Base-by-base conservation (phyloP, 2,113 vertebrate genomes). In the Empidonax traillii region DNA sequence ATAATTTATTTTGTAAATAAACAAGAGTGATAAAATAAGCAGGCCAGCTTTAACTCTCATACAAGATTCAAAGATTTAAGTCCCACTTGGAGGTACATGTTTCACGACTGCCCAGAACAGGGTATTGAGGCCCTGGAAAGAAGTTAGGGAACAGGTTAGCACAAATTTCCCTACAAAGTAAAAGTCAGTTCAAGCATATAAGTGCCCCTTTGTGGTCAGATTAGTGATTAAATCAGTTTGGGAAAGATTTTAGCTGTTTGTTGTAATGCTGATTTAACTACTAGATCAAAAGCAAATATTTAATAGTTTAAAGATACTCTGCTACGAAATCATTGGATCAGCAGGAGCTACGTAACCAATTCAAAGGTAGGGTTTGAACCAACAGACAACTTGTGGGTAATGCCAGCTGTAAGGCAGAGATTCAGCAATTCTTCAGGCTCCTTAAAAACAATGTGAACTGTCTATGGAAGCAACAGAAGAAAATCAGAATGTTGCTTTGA, bases 281-380 rank as follows among this genome's bases (percentile, higher is more conserved):
- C 21, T 83, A 58, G 14, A 80, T 63, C 10, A 52, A 85, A 74
- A 51, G 18, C 39, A 78, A 63, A 33, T 94, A 46, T 22, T 67
- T 53, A 31, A 18, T 33, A 53, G 12, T 10, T 76, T 75, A 56
- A 59, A 62, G 17, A 63, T 53, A 47, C 30, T 49, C 8, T 62
- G 23, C 23, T 69, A 22, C 27, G n/a, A 37, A 52, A 37, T 22
- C 20, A 8, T 39, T 0, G 0, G 53, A 53, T 73, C 44, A 37
- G 33, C 37, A 59, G 49, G 37, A 65, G 8, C 37, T 90, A 31
- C 24, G 21, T 31, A 71, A 56, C 58, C 31, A 62, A 3, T 63
- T 71, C 41, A 74, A 17, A 53, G 4, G 12, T 6, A n/a, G 8
- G 24, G 18, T 55, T 53, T 56, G 53, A 82, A 59, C 49, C 43